Evolutionary conservation across 2,113 vertebrate genomes (phyloP).

Genomic region (Rhombomys opimus): DNA sequence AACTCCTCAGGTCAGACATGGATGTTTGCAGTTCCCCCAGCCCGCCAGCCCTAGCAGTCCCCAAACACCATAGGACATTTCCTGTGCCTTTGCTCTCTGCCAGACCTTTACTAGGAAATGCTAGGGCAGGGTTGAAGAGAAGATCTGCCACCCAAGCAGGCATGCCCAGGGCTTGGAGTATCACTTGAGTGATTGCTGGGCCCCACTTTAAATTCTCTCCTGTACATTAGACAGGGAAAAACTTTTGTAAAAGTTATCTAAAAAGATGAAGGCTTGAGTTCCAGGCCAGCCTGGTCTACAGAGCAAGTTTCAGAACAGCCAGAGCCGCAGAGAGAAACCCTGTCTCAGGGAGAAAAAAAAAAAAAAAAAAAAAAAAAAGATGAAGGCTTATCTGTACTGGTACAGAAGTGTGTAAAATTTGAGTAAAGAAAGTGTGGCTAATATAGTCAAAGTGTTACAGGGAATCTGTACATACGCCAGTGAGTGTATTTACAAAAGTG

Average conservation of each 20-base stretch:
- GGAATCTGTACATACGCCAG: not conserved
- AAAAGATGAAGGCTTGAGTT: conserved; percentile 28
- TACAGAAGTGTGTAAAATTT: conserved; percentile 13
- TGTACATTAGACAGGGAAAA: not conserved
- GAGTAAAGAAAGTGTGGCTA: conserved; percentile 43
- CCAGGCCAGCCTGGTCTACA: too few relatives aligned
- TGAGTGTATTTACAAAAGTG: not conserved
- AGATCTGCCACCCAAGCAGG: not conserved
- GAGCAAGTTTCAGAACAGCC: too few relatives aligned
- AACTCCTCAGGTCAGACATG: conserved; percentile 46
- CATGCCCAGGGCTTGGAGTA: not conserved
- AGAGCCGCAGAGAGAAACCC: too few relatives aligned
- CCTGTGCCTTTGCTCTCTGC: conserved; percentile 55
- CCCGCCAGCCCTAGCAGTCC: not conserved
- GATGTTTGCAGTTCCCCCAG: not conserved
- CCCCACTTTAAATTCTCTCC: conserved; percentile 26
- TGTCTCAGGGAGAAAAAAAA: too few relatives aligned
- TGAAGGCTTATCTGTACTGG: not conserved
- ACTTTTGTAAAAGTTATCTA: conserved; percentile 25
- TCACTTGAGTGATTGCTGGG: conserved; percentile 23
- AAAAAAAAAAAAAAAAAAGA: not conserved
- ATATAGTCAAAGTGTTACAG: not conserved
- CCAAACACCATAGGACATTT: conserved; percentile 46
- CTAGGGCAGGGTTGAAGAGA: conserved; percentile 9
- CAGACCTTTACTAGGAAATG: not conserved